Evolutionary conservation across 2,113 vertebrate species (phyloP).

Genomic region (Corythornis madagascariensis): DNA sequence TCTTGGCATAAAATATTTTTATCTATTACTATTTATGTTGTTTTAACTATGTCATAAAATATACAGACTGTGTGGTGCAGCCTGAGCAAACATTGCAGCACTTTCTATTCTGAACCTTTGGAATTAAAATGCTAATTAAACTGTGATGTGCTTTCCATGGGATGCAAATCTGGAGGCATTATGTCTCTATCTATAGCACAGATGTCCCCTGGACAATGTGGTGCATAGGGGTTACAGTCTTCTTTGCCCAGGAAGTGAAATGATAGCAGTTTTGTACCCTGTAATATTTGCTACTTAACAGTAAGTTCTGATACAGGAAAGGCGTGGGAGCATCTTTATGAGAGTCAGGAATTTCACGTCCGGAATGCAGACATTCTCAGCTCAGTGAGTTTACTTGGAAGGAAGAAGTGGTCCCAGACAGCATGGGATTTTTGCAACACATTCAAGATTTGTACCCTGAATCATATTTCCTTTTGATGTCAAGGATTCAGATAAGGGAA

Average conservation of each 20-base stretch:
- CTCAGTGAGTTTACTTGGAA: background rate
- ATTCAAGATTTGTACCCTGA: background rate
- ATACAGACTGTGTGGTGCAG: background rate
- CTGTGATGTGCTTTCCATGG: accelerated
- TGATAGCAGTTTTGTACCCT: background rate
- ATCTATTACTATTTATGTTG: background rate
- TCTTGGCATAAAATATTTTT: background rate
- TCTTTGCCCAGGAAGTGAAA: background rate
- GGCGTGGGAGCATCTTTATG: accelerated
- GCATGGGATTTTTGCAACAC: background rate
- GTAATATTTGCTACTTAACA: background rate
- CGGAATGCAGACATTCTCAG: background rate
- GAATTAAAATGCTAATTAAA: background rate
- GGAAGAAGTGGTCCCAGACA: background rate
- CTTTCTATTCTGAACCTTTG: background rate
- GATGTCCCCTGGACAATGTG: background rate
- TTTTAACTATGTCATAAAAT: background rate
- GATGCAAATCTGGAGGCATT: accelerated
- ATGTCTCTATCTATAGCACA: background rate
- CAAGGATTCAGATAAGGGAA: background rate
- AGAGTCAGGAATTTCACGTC: background rate
- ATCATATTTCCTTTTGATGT: background rate
- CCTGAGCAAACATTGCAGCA: background rate
- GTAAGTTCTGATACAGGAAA: background rate
- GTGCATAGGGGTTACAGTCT: background rate